Evolutionary conservation across 2,888 invertebrate species (phyloP), one percentile per base, ranked within the genome.

Genomic region (Nephrocerus scutellatus): DNA sequence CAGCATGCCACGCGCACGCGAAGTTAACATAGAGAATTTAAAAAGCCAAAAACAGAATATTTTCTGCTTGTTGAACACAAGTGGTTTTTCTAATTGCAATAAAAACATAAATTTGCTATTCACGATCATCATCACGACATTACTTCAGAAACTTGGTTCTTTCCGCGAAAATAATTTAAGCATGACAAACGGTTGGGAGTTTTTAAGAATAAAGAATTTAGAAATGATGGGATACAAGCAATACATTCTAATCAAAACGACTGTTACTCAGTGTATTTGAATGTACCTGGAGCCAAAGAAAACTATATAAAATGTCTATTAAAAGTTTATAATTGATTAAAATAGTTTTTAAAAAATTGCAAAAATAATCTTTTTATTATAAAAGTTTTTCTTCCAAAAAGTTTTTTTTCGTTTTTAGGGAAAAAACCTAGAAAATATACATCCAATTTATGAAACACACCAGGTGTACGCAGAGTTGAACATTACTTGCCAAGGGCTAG

Each of bases 401-500:
- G 5, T 19, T 38, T 26, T 15, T 38, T 31, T 6, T 16, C 10
- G 5, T 12, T 28, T 7, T 7, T 28, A 28, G 9, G 7, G n/a
- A 9, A 14, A 34, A 25, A 31, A 15, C 3, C 12, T 20, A 38
- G 31, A 18, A 30, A 39, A 19, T 19, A 36, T 15, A 32, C 5
- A 19, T 37, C 30, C 30, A 41, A 32, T 30, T 41, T 8, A 9
- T 36, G 44, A 16, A 4, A 44, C 46, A 66, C 71, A 65, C 89
- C 89, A 90, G 2, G 68, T 63, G 55, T 79, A 84, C 0, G 95
- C 95, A 66, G 95, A 95, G 53, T 80, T 78, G 69, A 96, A 96
- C 75, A 96, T 84, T 47, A 79, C 74, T 48, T 87, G 77, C 96
- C 96, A 97, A 0, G 96, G 96, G 19, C 92, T 84, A 52, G 75